phyloP scores from a whole-genome alignment of 2,113 vertebrate genomes.

The Turnix velox region DNA sequence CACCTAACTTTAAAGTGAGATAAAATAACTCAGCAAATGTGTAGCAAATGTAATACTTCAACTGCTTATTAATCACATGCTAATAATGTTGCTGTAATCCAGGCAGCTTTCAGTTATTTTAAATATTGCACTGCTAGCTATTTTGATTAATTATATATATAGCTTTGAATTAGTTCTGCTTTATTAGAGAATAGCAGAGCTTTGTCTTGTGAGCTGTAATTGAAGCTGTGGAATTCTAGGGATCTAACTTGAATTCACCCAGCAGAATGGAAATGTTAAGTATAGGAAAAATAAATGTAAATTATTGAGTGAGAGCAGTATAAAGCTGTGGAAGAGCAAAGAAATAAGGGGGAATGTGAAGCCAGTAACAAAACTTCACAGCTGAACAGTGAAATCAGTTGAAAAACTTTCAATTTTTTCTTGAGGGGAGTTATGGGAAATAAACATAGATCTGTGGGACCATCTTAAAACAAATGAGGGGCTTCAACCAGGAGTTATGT shows the following conservation, averaged over 20 bases:
- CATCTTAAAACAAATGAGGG: background rate
- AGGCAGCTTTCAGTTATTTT: slow-evolving; percentile 33
- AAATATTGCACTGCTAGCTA: background rate
- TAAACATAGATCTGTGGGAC: background rate
- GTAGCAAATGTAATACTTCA: slow-evolving; percentile 46
- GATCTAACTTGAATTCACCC: background rate
- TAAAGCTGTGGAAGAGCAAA: background rate
- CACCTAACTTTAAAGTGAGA: slow-evolving; percentile 54
- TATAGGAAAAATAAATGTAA: background rate
- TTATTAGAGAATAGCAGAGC: slow-evolving; percentile 41
- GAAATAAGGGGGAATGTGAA: background rate
- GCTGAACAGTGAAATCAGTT: background rate
- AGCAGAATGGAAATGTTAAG: background rate
- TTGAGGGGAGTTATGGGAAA: background rate
- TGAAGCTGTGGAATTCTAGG: background rate
- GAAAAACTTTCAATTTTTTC: background rate
- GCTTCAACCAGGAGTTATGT: background rate
- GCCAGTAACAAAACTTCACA: background rate
- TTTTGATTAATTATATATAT: slow-evolving; percentile 54
- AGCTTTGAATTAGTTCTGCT: slow-evolving; percentile 31
- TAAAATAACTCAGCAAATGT: slow-evolving; percentile 50
- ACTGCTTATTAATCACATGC: slow-evolving; percentile 59
- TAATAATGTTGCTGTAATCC: slow-evolving; percentile 55
- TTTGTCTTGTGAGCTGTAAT: slow-evolving; percentile 37
- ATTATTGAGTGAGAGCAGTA: background rate